phyloP scores from a whole-genome alignment of 2,888 invertebrate species.

The Rotaria macrura region DNA sequence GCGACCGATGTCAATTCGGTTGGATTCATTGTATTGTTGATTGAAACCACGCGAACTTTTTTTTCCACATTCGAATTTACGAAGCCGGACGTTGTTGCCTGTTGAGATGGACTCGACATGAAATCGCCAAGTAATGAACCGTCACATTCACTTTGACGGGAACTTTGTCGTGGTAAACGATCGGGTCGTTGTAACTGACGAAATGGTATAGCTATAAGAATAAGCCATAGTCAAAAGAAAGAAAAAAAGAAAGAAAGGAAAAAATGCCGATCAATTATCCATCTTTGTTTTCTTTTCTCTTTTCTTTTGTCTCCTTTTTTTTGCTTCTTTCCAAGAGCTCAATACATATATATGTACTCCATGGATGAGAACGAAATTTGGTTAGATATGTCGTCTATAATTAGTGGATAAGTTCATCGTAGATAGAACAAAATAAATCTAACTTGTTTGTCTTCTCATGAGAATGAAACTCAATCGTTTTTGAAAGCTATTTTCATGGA shows the following conservation, averaged over 20 bases:
- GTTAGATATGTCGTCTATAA: too few species aligned
- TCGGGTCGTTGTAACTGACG: slow-evolving; percentile 12
- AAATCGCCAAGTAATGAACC: slow-evolving; percentile 13
- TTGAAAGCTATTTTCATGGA: neutral
- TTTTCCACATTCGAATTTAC: neutral
- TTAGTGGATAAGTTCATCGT: too few species aligned
- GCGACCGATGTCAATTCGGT: neutral
- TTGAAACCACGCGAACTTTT: neutral
- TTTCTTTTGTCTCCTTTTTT: too few species aligned
- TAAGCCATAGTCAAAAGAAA: neutral
- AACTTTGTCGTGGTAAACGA: slow-evolving; percentile 2
- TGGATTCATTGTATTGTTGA: neutral
- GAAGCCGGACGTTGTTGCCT: neutral
- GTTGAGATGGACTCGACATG: neutral
- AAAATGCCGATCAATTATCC: too few species aligned
- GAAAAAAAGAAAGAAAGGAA: neutral
- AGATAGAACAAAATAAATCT: too few species aligned
- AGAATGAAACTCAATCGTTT: neutral
- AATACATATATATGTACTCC: too few species aligned
- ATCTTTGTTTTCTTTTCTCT: too few species aligned
- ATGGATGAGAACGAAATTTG: too few species aligned
- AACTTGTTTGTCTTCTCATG: too few species aligned
- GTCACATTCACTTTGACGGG: slow-evolving; percentile 13
- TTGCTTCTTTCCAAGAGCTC: too few species aligned
- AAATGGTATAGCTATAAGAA: slow-evolving; percentile 22